Evolutionary conservation across 2,113 vertebrate species (phyloP).

Genomic region (Dolichallabes microphthalmus): DNA sequence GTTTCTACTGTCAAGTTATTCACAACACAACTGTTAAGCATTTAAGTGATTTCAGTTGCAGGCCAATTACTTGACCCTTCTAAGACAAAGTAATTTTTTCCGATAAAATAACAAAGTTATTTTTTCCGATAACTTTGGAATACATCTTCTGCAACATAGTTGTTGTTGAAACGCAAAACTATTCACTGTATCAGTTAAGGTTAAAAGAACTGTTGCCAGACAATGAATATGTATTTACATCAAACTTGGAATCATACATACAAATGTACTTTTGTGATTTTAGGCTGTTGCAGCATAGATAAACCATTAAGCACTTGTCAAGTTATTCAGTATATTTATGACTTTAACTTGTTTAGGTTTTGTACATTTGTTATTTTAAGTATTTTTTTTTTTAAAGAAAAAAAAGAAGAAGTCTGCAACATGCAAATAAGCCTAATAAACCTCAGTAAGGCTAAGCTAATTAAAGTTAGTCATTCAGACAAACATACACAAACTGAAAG

Average conservation of each 20-base stretch:
- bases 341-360: background rate
- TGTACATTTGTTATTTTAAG: background rate
- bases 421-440: background rate
- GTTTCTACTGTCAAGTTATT: too few species aligned
- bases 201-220: too few species aligned
- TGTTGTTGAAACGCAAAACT: too few species aligned
- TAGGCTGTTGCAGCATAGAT: background rate
- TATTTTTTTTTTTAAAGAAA: background rate
- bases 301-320: background rate
- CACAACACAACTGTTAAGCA: too few species aligned
- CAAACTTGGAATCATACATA: background rate
- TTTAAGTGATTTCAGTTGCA: too few species aligned
- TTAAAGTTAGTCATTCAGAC: slow-evolving; percentile 27
- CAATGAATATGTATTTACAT: background rate
- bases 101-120: too few species aligned
- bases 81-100: too few species aligned
- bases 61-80: too few species aligned
- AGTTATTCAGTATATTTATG: background rate
- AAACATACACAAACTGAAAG: slow-evolving; percentile 38
- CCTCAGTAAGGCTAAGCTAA: background rate
- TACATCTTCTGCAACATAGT: too few species aligned
- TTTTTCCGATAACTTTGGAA: too few species aligned
- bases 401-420: background rate
- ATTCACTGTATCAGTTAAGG: too few species aligned
- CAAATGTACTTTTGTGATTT: background rate